phyloP scores from a whole-genome alignment of 2,113 vertebrate genomes.

The Zapus hudsonius region DNA sequence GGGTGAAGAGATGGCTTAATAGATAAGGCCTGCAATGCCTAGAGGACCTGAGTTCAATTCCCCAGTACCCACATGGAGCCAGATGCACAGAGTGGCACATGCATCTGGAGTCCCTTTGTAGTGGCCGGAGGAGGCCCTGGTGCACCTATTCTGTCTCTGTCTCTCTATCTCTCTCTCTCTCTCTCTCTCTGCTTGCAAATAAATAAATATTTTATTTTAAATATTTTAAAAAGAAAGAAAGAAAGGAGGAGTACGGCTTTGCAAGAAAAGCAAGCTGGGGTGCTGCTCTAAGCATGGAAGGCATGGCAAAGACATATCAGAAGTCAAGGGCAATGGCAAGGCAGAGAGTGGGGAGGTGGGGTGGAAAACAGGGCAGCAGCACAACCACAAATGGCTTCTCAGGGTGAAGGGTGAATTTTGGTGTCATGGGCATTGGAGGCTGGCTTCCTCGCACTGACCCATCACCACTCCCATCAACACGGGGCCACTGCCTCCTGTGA shows the following conservation, averaged over 20 bases:
- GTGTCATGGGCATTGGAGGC: neutral
- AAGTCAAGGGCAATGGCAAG: neutral
- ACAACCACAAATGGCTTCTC: neutral
- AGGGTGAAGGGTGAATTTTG: neutral
- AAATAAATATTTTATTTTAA: too few relatives aligned
- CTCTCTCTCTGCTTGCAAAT: too few relatives aligned
- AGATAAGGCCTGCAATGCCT: too few relatives aligned
- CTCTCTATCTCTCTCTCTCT: too few relatives aligned
- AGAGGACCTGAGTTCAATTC: too few relatives aligned
- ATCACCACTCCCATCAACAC: accelerated
- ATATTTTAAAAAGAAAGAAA: too few relatives aligned
- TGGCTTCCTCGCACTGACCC: neutral
- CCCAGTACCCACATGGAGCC: too few relatives aligned
- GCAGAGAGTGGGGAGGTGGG: neutral
- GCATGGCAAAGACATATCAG: neutral
- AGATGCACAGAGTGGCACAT: too few relatives aligned
- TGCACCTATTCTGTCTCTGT: too few relatives aligned
- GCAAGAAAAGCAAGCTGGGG: neutral
- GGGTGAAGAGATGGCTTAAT: too few relatives aligned
- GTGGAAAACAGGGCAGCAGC: neutral
- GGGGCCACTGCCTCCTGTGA: neutral
- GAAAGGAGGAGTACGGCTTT: neutral
- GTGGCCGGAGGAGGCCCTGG: too few relatives aligned
- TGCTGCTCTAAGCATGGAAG: neutral
- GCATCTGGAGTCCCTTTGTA: too few relatives aligned